Percentiles rank a stretch among this genome's conserved stretches.
Conservation (phyloP, 2,888 invertebrate genomes). For the Himalopsyche tibetana region DNA sequence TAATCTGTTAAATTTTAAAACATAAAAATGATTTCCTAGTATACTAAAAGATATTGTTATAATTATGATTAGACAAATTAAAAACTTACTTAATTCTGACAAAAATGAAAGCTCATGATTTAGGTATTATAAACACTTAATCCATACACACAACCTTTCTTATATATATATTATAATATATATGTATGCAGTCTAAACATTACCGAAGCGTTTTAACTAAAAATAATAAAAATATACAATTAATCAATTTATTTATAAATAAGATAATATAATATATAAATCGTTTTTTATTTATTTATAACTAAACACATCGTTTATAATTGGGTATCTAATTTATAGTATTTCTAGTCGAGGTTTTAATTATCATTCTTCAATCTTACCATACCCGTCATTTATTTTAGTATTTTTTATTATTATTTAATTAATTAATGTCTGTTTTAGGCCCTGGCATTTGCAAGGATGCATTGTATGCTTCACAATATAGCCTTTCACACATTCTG, state of each 20-base stretch:
- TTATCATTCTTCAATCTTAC: no score
- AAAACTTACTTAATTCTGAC: not conserved
- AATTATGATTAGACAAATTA: not conserved
- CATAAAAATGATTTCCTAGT: no score
- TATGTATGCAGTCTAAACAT: constrained; percentile 17
- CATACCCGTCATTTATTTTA: constrained; percentile 17
- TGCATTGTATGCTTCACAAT: constrained; percentile 62
- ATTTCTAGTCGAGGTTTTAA: no score
- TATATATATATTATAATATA: not conserved
- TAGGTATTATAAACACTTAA: not conserved
- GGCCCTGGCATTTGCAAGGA: constrained; percentile 65
- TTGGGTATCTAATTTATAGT: no score
- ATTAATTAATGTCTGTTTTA: constrained; percentile 53
- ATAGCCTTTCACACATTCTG: not conserved
- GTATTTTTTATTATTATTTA: constrained; percentile 48
- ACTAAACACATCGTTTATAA: no score
- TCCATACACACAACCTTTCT: constrained; percentile 51
- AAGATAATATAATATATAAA: no score
- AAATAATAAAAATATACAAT: constrained; percentile 44
- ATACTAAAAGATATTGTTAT: no score
- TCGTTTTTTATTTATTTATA: no score
- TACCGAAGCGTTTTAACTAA: constrained; percentile 9
- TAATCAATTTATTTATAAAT: constrained; percentile 39
- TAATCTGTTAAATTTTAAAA: no score
- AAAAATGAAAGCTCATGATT: not conserved